Evolutionary conservation across 1,140 invertebrate genomes (phyloP), one percentile per base, ranked within the genome.

Genomic region (Saxidomus purpurata): DNA sequence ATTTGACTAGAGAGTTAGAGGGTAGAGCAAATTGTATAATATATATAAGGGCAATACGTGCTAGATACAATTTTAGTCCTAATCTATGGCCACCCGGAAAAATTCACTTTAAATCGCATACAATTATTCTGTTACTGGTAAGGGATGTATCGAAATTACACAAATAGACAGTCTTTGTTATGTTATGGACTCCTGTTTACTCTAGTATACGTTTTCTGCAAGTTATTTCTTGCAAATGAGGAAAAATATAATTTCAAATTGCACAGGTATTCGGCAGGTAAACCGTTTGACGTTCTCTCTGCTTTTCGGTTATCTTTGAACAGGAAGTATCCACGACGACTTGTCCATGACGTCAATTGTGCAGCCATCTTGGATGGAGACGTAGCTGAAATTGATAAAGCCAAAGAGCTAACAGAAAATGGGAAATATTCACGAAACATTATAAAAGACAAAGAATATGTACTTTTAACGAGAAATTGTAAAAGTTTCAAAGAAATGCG

Each of bases 381-480:
- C 36, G 0, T 36, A 55, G 15, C 4, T 31, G 83, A 74, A 52
- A 86, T 86, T 28, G 47, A 74, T 28, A 47, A 52, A 36, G 83
- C 67, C n/a, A 74, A 59, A 28, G 25, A 49, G 38, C 2, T 86
- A 1, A 86, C 76, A 69, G 25, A 74, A 31, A n/a, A 40, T 19
- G 22, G 43, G n/a, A 25, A 22, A n/a, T 86, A 47, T 59, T 38
- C 38, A 34, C 22, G 47, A n/a, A 80, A 69, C 17, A n/a, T 13
- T 13, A 80, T 80, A 28, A 59, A 28, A 38, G 86, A 88, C 43
- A 47, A 1, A 47, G 74, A 61, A 28, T 88, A 88, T 88, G 67
- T 81, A 19, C 17, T 63, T 19, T 25, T 88, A 36, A 88, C 86
- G 28, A 67, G 28, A 28, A 69, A 88, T 28, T 88, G 86, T 81